Conservation (phyloP, 2,888 invertebrate genomes). For the Cynaeus angustus region DNA sequence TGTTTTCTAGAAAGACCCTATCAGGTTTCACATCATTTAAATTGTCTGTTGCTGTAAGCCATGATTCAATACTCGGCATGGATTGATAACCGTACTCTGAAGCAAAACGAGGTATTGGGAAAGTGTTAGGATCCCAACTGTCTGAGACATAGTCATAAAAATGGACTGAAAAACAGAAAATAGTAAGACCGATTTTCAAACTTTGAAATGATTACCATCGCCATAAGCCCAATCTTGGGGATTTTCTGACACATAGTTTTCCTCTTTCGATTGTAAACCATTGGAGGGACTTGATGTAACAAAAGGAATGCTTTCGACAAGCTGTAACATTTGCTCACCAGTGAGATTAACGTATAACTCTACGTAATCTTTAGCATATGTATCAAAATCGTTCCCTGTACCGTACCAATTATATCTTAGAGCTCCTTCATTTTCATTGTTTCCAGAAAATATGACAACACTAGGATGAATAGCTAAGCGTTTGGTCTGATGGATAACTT, state of each 20-base stretch:
- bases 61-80: constrained; percentile 82
- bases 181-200: no score
- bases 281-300: constrained; percentile 95
- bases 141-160: constrained; percentile 90
- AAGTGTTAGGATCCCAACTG: constrained; percentile 86
- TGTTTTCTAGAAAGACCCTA: constrained; percentile 80
- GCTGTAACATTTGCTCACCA: constrained; percentile 75
- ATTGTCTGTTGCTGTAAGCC: constrained; percentile 76
- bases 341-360: constrained; percentile 88
- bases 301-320: constrained; percentile 79
- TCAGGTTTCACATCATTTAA: constrained; percentile 72
- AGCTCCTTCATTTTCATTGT: constrained; percentile 97
- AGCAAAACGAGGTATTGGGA: constrained; percentile 88
- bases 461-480: constrained; percentile 91
- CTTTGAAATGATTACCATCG: constrained; percentile 77
- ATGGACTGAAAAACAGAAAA: constrained; percentile 78
- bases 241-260: constrained; percentile 71
- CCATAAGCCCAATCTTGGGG: constrained; percentile 89
- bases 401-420: constrained; percentile 86
- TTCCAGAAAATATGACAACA: constrained; percentile 91
- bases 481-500: constrained; percentile 87
- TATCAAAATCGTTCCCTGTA: not conserved
- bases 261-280: constrained; percentile 77
- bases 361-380: constrained; percentile 79
- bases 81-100: constrained; percentile 98